Conservation (phyloP, 92 coral and sea anemone species). For the Chrysogorgia sp. region DNA sequence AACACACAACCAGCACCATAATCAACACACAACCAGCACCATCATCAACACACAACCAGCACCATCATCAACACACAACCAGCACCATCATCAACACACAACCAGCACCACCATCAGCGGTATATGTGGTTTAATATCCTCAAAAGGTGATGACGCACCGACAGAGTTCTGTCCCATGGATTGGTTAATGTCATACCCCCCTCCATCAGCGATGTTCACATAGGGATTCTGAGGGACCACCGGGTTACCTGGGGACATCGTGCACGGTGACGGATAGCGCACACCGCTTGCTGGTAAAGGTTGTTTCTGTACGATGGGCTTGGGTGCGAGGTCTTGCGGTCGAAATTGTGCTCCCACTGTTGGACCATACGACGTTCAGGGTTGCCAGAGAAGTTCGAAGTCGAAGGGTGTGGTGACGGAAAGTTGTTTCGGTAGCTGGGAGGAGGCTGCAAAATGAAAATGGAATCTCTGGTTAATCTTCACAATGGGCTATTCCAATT, state of each 20-base stretch:
- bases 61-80: no score
- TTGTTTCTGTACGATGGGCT: not conserved
- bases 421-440: conserved; percentile 37
- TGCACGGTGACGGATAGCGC: conserved; percentile 23
- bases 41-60: no score
- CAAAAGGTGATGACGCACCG: not conserved
- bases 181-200: not conserved
- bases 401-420: conserved; percentile 4
- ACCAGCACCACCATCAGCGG: not conserved
- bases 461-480: no score
- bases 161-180: not conserved
- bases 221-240: not conserved
- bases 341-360: conserved; percentile 11
- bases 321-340: not conserved
- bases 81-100: not conserved
- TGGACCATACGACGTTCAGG: conserved; percentile 3
- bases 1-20: no score
- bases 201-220: conserved; percentile 4
- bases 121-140: conserved; percentile 39
- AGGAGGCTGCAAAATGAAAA: conserved; percentile 18
- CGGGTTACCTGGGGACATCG: conserved; percentile 21
- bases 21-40: no score
- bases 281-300: not conserved
- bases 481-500: no score
- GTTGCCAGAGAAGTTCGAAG: conserved; percentile 13